Base-by-base conservation (phyloP, 2,888 invertebrate species). In the Notocelia uddmanniana region DNA sequence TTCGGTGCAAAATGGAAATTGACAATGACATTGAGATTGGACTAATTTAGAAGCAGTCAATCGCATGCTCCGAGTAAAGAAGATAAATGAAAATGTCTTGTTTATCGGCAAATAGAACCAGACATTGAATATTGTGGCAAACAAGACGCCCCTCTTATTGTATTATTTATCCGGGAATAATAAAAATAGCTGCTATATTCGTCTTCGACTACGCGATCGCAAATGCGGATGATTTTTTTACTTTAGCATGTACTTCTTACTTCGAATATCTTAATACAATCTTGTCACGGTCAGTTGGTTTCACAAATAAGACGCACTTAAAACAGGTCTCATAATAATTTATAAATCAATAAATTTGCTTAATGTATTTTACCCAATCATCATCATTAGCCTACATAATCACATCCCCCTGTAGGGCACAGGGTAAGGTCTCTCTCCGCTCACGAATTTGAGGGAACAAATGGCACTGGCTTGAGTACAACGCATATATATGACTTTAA, bases 111-210 rank as follows among this genome's bases (percentile, higher is more conserved):
- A 71, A 71, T 67, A 67, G 59, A 57, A 34, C 15, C 26, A 18
- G 52, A 67, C 67, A 71, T 60, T 67, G 41, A 67, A 67, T 67
- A 71, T 71, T 67, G 71, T 67, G 54, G 59, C 54, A 66, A 67
- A 71, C 59, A 71, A 64, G 57, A 41, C 54, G 59, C 52, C 59
- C 11, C 54, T 23, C 55, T 31, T 62, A 62, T 62, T 69, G 21
- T 54, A 18, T 41, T 57, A 37, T 41, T 60, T 60, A 2, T 62
- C 23, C 18, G 45, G 6, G 26, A 41, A 21, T 52, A 55, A 62
- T 54, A n/a, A 34, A 62, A 64, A 64, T 23, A 10, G n/a, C 48
- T 13, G 23, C 34, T 52, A 50, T 63, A 31, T 50, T 63, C 19
- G 5, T n/a, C 48, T 18, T 59, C 54, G 9, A 31, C n/a, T n/a